Evolutionary conservation across 2,888 invertebrate species (phyloP).

Genomic region (Stenichneumon culpator): DNA sequence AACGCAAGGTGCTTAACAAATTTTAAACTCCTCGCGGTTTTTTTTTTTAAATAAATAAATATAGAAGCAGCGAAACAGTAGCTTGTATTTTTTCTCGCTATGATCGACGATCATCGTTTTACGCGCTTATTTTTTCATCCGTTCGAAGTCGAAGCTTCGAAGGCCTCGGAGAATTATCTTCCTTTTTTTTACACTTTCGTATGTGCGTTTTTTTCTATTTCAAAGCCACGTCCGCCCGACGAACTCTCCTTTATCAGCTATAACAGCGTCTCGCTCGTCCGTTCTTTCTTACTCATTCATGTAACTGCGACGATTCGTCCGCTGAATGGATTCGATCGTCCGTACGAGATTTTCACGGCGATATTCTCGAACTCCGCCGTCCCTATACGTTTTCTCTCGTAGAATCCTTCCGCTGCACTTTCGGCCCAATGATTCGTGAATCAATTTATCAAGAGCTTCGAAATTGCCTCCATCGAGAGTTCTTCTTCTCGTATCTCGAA

Average conservation of each 20-base stretch:
- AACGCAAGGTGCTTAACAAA: too few species aligned
- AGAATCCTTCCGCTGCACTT: slow-evolving; percentile 22
- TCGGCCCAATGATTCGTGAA: slow-evolving; percentile 32
- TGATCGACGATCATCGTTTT: neutral
- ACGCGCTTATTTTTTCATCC: neutral
- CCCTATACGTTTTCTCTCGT: slow-evolving; percentile 10
- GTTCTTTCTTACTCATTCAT: slow-evolving; percentile 6
- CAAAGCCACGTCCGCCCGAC: neutral
- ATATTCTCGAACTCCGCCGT: slow-evolving; percentile 7
- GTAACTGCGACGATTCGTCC: slow-evolving; percentile 31
- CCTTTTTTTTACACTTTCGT: too few species aligned
- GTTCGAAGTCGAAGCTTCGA: neutral
- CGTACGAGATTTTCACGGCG: slow-evolving; percentile 24
- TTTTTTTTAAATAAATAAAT: too few species aligned
- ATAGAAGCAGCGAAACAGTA: too few species aligned
- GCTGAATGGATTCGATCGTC: slow-evolving; percentile 30
- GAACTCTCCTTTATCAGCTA: neutral
- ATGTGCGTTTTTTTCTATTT: too few species aligned
- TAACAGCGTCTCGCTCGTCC: neutral
- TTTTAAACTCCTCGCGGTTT: neutral
- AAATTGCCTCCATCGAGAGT: slow-evolving; percentile 15
- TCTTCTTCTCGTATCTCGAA: neutral
- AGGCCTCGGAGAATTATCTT: neutral
- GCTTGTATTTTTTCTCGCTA: neutral
- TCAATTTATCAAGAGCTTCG: slow-evolving; percentile 31